Evolutionary conservation across 2,797 vertebrate species (phyloP), one percentile per base, ranked within the genome.

Genomic region (Falco naumanni): DNA sequence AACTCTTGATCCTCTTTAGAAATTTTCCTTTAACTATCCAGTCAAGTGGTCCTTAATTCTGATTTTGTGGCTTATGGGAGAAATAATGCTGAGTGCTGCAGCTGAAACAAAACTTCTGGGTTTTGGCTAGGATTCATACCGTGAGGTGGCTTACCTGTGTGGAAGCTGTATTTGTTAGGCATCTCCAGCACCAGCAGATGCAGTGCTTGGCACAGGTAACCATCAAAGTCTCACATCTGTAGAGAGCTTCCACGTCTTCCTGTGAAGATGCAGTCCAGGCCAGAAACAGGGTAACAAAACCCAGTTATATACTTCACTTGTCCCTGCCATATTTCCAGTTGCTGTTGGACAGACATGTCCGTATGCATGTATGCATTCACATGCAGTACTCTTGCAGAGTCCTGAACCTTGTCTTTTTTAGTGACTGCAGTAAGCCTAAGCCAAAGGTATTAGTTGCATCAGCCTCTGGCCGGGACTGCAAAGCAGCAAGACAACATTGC

Each of bases 131-230:
- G 11, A 21, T 31, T 74, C 19, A 14, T 50, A 50, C 9, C 8
- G 16, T 18, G 6, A 76, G 24, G 37, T 1, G 4, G 12, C 8
- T 76, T 43, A 45, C 8, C 2, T 2, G 1, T 9, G 9, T 34
- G 16, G 41, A 83, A 56, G 17, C 11, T 0, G 0, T 28, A 4
- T 28, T 57, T 5, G 2, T 37, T 17, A 31, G 43, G 57, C 16
- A 29, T 22, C 21, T 21, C 13, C 56, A 61, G 20, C 3, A 16
- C 13, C 34, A 76, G 50, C 26, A 79, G 25, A 22, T 20, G 1
- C 2, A 1, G 18, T 7, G 9, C 26, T 76, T 3, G 8, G 6
- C n/a, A 47, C 12, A 7, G 5, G 2, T 17, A 43, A 20, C 11
- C 56, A 41, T 68, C 11, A 48, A 74, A 64, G 69, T 20, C 20